These are phyloP conservation scores for Teleiodes luculella DNA, from an alignment of 2,888 invertebrate genomes.

Conservation along the genomic window DNA sequence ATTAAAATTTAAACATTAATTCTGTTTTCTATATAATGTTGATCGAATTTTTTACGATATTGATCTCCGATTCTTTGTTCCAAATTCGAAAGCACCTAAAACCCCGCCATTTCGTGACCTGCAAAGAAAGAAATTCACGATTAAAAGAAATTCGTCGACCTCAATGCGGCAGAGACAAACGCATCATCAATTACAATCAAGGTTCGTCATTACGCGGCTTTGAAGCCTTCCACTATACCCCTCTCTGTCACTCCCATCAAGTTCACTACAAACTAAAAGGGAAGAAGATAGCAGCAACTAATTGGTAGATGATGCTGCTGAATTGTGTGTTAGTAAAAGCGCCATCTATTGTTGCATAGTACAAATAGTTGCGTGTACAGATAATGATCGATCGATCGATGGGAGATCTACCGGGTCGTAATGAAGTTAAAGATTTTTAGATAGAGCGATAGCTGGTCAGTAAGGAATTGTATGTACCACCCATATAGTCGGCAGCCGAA, in stretches of 20 bases:
- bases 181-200: slow-evolving; percentile 78
- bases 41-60: no score
- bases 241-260: slow-evolving; percentile 35
- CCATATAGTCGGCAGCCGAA: slow-evolving; percentile 56
- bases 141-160: slow-evolving; percentile 65
- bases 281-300: slow-evolving; percentile 39
- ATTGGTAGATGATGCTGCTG: slow-evolving; percentile 73
- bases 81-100: slow-evolving; percentile 24
- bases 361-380: slow-evolving; percentile 70
- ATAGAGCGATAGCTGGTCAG: slow-evolving; percentile 41
- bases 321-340: slow-evolving; percentile 65
- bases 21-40: no score
- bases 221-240: slow-evolving; percentile 32
- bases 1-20: no score
- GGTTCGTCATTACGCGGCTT: slow-evolving; percentile 52
- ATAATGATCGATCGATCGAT: slow-evolving; percentile 63
- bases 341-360: slow-evolving; percentile 76
- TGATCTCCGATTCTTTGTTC: neutral
- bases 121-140: slow-evolving; percentile 57
- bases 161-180: slow-evolving; percentile 63
- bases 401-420: slow-evolving; percentile 29
- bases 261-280: slow-evolving; percentile 33
- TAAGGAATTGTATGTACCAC: slow-evolving; percentile 41
- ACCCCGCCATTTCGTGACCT: slow-evolving; percentile 33
- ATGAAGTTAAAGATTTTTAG: slow-evolving; percentile 55